Evolutionary conservation across 1,140 invertebrate species (phyloP), one percentile per base, ranked within the genome.

Genomic region (Sesamia nonagrioides): DNA sequence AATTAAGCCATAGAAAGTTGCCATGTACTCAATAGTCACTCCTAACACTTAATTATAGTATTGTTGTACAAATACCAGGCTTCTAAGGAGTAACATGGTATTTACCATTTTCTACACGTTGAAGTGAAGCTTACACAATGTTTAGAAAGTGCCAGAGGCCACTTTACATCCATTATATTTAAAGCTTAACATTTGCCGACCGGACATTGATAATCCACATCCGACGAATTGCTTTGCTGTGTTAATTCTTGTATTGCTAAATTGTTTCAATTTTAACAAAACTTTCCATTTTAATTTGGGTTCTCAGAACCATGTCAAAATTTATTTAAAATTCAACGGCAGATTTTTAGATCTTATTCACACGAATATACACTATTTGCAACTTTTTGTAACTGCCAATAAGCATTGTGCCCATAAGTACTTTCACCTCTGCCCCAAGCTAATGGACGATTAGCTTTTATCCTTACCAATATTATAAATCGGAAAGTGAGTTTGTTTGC

Each of bases 131-230:
- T 61, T n/a, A 6, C 27, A 35, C 56, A 33, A n/a, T 61, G 13
- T 61, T 40, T n/a, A n/a, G 21, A 60, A 60, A 60, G 27, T 27
- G 15, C 27, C 35, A 27, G 27, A 60, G 56, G 18, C 21, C 56
- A 61, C 58, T 61, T 61, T 35, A 61, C 58, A 61, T 56, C 54
- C 4, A 27, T 27, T 56, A 56, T 21, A 56, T 56, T 56, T 3
- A 27, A 7, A 27, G 21, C 54, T 27, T 56, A 27, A 27, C 45
- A 13, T 48, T 15, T 13, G 45, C 13, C 7, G 4, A 42, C 40
- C 7, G 40, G 11, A 7, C 40, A 5, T 11, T 18, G n/a, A 1
- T 18, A 54, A 17, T 54, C 17, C 50, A 54, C 50, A 21, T 21
- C 17, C 50, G 50, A 7, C 11, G 8, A 1, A 8, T 11, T 56